Evolutionary conservation across 2,113 vertebrate genomes (phyloP).

Genomic region (Serilophus lunatus): DNA sequence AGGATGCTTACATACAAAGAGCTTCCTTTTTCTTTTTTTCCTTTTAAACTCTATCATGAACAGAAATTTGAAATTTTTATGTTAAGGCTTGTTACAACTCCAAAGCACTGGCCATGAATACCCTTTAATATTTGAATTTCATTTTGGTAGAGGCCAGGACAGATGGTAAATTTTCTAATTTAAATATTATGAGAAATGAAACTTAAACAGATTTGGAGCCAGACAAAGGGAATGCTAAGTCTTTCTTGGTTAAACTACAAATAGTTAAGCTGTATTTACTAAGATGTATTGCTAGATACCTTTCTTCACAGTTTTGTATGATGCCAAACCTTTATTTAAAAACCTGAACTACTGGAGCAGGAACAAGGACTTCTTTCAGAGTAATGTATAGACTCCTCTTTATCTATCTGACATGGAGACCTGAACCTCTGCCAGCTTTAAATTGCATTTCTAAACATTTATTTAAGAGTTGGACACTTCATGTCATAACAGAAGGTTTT

Average conservation of each 20-base stretch:
- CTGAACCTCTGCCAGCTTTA: constrained; percentile 63
- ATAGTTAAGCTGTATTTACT: background rate
- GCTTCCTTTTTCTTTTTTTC: background rate
- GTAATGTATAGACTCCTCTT: constrained; percentile 41
- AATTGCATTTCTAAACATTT: constrained; percentile 74
- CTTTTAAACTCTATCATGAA: background rate
- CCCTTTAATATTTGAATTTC: background rate
- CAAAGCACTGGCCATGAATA: background rate
- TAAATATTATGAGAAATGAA: background rate
- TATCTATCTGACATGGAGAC: constrained; percentile 59
- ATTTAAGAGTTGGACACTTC: constrained; percentile 50
- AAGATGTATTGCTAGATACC: background rate
- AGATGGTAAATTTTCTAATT: background rate
- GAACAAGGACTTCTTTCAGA: constrained; percentile 1
- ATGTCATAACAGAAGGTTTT: constrained; percentile 67
- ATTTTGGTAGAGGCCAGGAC: background rate
- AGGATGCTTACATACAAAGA: background rate
- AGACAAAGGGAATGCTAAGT: background rate
- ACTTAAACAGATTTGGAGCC: background rate
- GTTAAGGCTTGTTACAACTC: background rate
- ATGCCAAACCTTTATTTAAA: background rate
- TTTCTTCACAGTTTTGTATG: background rate
- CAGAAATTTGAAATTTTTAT: background rate
- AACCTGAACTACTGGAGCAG: background rate
- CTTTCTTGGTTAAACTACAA: background rate